phyloP scores from a whole-genome alignment of 2,113 vertebrate genomes.

The Rhodinocichla rosea region DNA sequence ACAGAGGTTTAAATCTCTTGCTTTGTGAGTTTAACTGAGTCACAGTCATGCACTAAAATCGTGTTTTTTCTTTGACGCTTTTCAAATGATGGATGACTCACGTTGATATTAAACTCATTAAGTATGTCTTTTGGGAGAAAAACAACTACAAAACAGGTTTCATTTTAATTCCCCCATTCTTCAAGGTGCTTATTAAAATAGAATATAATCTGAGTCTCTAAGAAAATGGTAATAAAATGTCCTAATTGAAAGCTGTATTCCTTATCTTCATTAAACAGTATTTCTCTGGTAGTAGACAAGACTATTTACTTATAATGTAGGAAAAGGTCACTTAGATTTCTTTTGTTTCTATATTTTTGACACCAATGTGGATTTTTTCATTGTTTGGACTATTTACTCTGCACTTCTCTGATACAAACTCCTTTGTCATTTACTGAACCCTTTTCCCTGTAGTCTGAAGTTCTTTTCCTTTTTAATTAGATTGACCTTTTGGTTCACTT shows the following conservation, averaged over 20 bases:
- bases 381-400: slow-evolving; percentile 67
- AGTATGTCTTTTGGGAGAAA: background rate
- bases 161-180: background rate
- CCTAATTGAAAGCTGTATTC: slow-evolving; percentile 28
- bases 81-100: slow-evolving; percentile 13
- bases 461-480: slow-evolving; percentile 78
- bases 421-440: slow-evolving; percentile 64
- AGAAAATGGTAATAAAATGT: background rate
- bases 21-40: background rate
- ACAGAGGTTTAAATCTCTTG: background rate
- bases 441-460: slow-evolving; percentile 49
- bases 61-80: background rate
- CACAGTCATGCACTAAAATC: background rate
- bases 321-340: slow-evolving; percentile 66
- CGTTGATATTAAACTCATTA: slow-evolving; percentile 10
- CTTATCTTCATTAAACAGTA: slow-evolving; percentile 27
- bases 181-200: slow-evolving; percentile 32
- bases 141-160: background rate
- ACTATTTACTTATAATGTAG: slow-evolving; percentile 44
- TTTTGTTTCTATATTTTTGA: slow-evolving; percentile 47
- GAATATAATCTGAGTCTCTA: background rate
- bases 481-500: slow-evolving; percentile 77
- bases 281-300: slow-evolving; percentile 38
- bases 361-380: slow-evolving; percentile 54
- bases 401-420: slow-evolving; percentile 59